Percentiles rank a stretch among this genome's conserved stretches.
Evolutionary conservation across 2,888 invertebrate genomes (phyloP).

Genomic region (Podabrus alpinus): DNA sequence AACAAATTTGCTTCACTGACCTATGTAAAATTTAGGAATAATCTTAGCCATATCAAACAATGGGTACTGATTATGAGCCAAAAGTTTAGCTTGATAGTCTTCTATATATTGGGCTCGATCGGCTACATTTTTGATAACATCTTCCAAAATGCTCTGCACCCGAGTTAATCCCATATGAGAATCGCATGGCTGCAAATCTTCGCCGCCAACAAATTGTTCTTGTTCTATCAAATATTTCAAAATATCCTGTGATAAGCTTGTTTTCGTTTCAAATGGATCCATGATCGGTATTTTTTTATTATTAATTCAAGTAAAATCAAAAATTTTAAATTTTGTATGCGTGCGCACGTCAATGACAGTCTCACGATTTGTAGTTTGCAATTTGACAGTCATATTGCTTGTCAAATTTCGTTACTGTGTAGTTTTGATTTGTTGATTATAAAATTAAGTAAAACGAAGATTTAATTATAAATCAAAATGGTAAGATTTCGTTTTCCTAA

Average conservation of each 20-base stretch:
- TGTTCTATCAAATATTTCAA: slow-evolving; percentile 28
- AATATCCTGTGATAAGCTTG: slow-evolving; percentile 27
- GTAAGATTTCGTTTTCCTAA: neutral
- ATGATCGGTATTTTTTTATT: neutral
- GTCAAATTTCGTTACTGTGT: neutral
- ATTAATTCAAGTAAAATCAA: neutral
- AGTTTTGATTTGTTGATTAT: neutral
- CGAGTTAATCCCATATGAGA: neutral
- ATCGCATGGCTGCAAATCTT: neutral
- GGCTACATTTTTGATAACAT: slow-evolving; percentile 42
- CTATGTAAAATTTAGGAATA: slow-evolving; percentile 45
- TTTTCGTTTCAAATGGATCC: neutral
- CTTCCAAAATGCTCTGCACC: slow-evolving; percentile 37
- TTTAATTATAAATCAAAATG: neutral
- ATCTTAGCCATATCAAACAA: slow-evolving; percentile 40
- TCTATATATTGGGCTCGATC: slow-evolving; percentile 40
- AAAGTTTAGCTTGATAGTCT: slow-evolving; percentile 38
- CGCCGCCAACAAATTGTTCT: slow-evolving; percentile 13
- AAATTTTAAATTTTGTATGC: neutral
- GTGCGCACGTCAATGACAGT: neutral
- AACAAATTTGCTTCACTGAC: slow-evolving; percentile 30
- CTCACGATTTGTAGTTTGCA: neutral
- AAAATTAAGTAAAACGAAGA: neutral
- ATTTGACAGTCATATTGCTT: neutral
- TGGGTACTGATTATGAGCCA: slow-evolving; percentile 44